Conservation (phyloP, 1,140 invertebrate species). For the Neuroterus valhalla region DNA sequence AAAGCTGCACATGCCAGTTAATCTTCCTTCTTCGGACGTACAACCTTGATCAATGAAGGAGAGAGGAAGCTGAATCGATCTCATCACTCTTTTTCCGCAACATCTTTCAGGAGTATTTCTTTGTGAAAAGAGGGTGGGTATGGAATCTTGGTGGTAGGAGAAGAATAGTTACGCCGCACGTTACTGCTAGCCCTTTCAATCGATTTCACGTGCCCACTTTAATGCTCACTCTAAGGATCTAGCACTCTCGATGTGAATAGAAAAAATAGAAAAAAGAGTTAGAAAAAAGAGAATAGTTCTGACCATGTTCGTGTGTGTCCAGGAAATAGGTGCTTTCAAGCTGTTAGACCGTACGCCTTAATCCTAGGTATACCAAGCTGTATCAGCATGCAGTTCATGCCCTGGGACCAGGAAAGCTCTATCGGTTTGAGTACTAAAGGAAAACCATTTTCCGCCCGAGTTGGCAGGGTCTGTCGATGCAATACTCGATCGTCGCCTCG, state of each 20-base stretch:
- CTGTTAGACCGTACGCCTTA: not conserved
- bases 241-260: not conserved
- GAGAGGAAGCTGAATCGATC: slow-evolving; percentile 3
- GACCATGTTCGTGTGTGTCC: not conserved
- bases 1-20: slow-evolving; percentile 13
- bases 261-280: not conserved
- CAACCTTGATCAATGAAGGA: slow-evolving; percentile 15
- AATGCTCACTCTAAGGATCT: not conserved
- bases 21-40: slow-evolving; percentile 3
- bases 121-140: not conserved
- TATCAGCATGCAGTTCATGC: slow-evolving; percentile 13
- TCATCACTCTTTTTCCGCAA: not conserved
- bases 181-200: not conserved
- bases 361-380: not conserved
- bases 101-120: slow-evolving; percentile 9
- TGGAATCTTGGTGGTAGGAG: not conserved
- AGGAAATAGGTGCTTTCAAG: not conserved
- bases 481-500: slow-evolving; percentile 15
- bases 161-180: not conserved
- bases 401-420: slow-evolving; percentile 7
- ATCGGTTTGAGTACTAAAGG: slow-evolving; percentile 28
- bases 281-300: slow-evolving; percentile 14
- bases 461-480: not conserved
- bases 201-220: slow-evolving; percentile 26
- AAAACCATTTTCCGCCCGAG: slow-evolving; percentile 13